Evolutionary conservation across 2,888 invertebrate genomes (phyloP).

Genomic region (Miltochrista miniata): DNA sequence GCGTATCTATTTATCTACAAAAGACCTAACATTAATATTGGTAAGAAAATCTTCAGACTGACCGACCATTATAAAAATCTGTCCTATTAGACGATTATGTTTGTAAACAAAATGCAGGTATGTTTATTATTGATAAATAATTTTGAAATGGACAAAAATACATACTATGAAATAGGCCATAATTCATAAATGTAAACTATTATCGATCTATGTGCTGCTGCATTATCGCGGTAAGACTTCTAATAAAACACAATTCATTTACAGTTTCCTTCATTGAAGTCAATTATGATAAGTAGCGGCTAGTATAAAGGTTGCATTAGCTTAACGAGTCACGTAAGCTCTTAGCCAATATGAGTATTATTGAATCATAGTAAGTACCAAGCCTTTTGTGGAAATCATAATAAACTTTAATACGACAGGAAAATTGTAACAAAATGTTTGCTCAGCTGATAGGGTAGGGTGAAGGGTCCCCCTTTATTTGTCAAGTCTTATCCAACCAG

Average conservation of each 20-base stretch:
- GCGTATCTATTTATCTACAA: no score
- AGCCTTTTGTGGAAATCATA: not conserved
- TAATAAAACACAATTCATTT: slow-evolving; percentile 31
- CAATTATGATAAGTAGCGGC: slow-evolving; percentile 58
- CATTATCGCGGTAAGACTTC: not conserved
- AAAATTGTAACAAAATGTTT: slow-evolving; percentile 4
- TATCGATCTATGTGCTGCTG: not conserved
- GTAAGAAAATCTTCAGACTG: no score
- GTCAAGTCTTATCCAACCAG: not conserved
- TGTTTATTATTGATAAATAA: no score
- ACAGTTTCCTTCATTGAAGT: slow-evolving; percentile 57
- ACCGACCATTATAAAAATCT: no score
- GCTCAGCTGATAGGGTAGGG: not conserved
- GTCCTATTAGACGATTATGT: no score
- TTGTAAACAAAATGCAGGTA: no score
- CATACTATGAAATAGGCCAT: no score
- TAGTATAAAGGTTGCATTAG: slow-evolving; percentile 46
- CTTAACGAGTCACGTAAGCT: slow-evolving; percentile 48
- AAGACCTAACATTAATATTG: no score
- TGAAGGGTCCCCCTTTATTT: slow-evolving; percentile 2
- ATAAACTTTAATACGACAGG: not conserved
- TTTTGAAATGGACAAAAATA: no score
- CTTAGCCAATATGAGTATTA: slow-evolving; percentile 3
- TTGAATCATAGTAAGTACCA: slow-evolving; percentile 4
- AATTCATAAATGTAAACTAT: not conserved